These are phyloP conservation scores for Buceros bicornis DNA, from an alignment of 2,797 vertebrate genomes.

Conservation along the genomic window DNA sequence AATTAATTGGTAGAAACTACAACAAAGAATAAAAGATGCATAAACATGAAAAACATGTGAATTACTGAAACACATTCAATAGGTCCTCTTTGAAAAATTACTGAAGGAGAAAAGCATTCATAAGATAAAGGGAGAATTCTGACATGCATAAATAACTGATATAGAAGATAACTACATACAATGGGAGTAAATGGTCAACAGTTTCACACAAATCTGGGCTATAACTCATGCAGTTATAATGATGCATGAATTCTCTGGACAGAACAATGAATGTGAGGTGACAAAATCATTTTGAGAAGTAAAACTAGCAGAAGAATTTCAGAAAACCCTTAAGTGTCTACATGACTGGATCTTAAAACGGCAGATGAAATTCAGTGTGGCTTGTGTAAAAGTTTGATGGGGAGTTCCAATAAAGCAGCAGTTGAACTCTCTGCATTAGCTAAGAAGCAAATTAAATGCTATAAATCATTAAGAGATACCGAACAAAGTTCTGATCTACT, in stretches of 20 bases:
- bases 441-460: neutral
- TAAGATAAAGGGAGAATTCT: neutral
- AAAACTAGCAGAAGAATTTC: neutral
- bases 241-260: neutral
- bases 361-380: neutral
- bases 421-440: neutral
- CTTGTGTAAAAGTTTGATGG: neutral
- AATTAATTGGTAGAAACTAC: neutral
- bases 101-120: neutral
- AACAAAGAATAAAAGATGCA: neutral
- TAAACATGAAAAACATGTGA: neutral
- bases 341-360: neutral
- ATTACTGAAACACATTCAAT: neutral
- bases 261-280: neutral
- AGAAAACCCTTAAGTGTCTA: neutral
- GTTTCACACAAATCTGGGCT: neutral
- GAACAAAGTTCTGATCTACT: neutral
- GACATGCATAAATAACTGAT: neutral
- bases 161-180: neutral
- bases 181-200: neutral
- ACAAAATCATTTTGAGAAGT: neutral
- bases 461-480: neutral
- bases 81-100: neutral
- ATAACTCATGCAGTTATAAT: neutral
- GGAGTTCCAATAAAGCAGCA: neutral